Evolutionary conservation across 2,888 invertebrate species (phyloP), one percentile per base, ranked within the genome.

Genomic region (Hipparchia semele): DNA sequence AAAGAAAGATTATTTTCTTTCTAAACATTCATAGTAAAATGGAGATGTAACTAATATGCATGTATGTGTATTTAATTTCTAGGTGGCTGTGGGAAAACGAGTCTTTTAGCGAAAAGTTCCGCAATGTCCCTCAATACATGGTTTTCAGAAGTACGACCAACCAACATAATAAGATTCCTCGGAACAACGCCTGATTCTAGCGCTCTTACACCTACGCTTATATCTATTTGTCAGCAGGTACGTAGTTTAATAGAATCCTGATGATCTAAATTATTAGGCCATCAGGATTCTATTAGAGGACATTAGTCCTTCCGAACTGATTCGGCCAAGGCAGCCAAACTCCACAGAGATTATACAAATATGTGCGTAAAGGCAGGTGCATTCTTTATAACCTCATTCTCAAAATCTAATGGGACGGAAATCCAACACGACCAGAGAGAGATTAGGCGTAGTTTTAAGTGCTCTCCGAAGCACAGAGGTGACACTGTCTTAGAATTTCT

Each of bases 101-200:
- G 99, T 23, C 94, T 99, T 0, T 93, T 99, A 73, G 97, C 99
- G 0, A 99, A 99, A 90, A 97, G 98, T 75, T 98, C 99, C 0
- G 97, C 97, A 45, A 95, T 97, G 87, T 97, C 96, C 0, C 94
- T 96, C 8, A 95, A 94, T 56, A 95, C 94, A 66, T 98, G 97
- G 97, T 96, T 97, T 76, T 92, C 94, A 33, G 96, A 95, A 0
- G 96, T 95, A 1, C 96, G 96, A 69, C 98, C 99, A 0, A 96
- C 99, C 33, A 97, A 98, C 86, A 95, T 99, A 75, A 96, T 99
- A 73, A 94, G 99, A 76, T 99, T 99, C 87, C 95, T 99, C 51
- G 99, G 99, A 45, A 99, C 99, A 0, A 99, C 99, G 10, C 99
- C 99, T 1, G 99, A 99, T 88, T 99, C 98, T 78, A 99, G 99